Evolutionary conservation across 1,140 invertebrate genomes (phyloP), one percentile per base, ranked within the genome.

Genomic region (Monochamus saltuarius): DNA sequence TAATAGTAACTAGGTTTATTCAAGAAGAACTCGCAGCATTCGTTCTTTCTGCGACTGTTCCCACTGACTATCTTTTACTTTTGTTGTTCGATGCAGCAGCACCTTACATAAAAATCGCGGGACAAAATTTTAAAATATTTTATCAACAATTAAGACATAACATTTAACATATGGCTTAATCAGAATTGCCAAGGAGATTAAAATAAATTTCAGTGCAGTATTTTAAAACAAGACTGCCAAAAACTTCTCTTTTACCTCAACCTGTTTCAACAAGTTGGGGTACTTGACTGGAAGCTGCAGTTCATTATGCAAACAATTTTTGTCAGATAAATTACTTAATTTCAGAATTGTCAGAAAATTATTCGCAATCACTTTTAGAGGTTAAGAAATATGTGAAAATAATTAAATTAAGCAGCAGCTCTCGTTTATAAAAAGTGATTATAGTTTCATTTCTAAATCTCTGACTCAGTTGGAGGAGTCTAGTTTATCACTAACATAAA

Each of bases 291-390:
- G 42, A 47, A 29, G 59, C 59, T 13, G 34, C 46, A 56, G 49
- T 56, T 36, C 56, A 8, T 61, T 61, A 61, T 46, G 52, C 52
- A 7, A 8, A 61, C 37, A 61, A 61, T 56, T 61, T 55, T 56
- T 17, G 9, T 36, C 11, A 13, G 10, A 37, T 61, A 11, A 60
- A 46, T 39, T 29, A 38, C 14, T 8, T 61, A 38, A 49, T 56
- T 56, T 38, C 13, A 45, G 52, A 57, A 17, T 39, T 50, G 35
- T 13, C n/a, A 11, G 4, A 39, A 8, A 4, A 39, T 17, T n/a
- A 4, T 54, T 54, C 37, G 3, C 47, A 50, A 2, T 50, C 19
- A 4, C 47, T 50, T 29, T 11, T 16, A n/a, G 47, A 50, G 11
- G 47, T 13, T 10, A 50, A 50, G 34, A 10, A 50, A 50, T 29